Evolutionary conservation across 2,797 vertebrate genomes (phyloP), one percentile per base, ranked within the genome.

Genomic region (Semotilus atromaculatus): DNA sequence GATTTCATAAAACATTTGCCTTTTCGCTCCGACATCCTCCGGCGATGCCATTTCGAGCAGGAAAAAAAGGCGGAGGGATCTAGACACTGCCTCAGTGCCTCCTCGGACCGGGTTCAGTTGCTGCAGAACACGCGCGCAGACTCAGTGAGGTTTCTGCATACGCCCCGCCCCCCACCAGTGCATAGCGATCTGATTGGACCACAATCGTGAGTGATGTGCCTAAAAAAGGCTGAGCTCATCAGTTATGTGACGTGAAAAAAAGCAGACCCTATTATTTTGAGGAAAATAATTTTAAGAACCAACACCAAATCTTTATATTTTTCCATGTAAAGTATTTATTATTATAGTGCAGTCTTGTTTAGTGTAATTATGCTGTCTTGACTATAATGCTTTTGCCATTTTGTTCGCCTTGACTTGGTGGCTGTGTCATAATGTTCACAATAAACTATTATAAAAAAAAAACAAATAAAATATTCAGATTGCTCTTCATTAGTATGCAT

Each of bases 1-100:
- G 62, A 83, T 76, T 11, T 83, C 82, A 55, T 83, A 83, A 67
- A 83, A 83, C 45, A 67, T 53, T 38, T 83, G 60, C 18, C 10
- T 40, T 23, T 55, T 83, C n/a, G 16, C n/a, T 4, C 29, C 71
- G 8, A 36, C 43, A n/a, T 75, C 82, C 36, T 68, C 72, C 23
- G 34, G n/a, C 6, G 72, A 66, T 29, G 81, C 81, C 72, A 76
- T 83, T 83, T 51, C 34, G 45, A 21, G 43, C 45, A 64, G 21
- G 26, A 5, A 36, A 67, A 23, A 34, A 11, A 31, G 14, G 40
- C 26, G 51, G 26, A 60, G 29, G 66, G 23, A 13, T 5, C 14
- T 7, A 19, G n/a, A n/a, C 7, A 13, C 29, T 4, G 29, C 11
- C 36, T 26, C 26, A 48, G 45, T 48, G 14, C 14, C 45, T 48